Evolutionary conservation across 2,113 vertebrate species (phyloP), one percentile per base, ranked within the genome.

Genomic region (Nyctereutes procyonoides): DNA sequence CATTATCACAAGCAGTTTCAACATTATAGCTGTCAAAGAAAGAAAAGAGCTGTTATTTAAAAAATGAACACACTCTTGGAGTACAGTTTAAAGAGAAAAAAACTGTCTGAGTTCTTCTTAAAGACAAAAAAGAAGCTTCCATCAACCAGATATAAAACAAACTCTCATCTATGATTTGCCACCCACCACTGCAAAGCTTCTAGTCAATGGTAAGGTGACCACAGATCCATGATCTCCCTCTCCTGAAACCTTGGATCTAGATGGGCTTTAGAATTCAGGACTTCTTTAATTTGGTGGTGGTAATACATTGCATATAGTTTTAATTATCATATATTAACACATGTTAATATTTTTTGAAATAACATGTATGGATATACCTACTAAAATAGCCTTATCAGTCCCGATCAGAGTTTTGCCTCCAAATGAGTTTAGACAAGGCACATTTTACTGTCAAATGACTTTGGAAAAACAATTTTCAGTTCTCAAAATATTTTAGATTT

Each of bases 131-230:
- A 86, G 56, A 24, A 96, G 62, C 55, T 95, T 88, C 53, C 30
- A 80, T 90, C 62, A 93, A 96, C 28, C 28, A 91, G 58, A 93
- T 93, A 90, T 82, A 93, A 88, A 95, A 88, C 76, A 92, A 93
- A 93, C 53, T 65, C 26, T 77, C 10, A 32, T 71, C 76, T 96
- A 10, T 92, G 73, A 94, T 89, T 74, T 94, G 84, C 30, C 24
- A 82, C 60, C 48, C 35, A 96, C 11, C 30, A 35, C 69, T 91
- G 71, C 28, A 92, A 92, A 88, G 22, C 80, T 82, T 89, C 80
- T 35, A 48, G 5, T 7, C 32, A 3, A 81, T 48, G 55, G 32
- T 88, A 79, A 35, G 22, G 17, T 91, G 77, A 65, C 48, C 77
- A 95, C 15, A 71, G 38, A 43, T 17, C 51, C 30, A 38, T 1